Base-by-base conservation (phyloP, 2,888 invertebrate species). In the Ornithoptera alexandrae region DNA sequence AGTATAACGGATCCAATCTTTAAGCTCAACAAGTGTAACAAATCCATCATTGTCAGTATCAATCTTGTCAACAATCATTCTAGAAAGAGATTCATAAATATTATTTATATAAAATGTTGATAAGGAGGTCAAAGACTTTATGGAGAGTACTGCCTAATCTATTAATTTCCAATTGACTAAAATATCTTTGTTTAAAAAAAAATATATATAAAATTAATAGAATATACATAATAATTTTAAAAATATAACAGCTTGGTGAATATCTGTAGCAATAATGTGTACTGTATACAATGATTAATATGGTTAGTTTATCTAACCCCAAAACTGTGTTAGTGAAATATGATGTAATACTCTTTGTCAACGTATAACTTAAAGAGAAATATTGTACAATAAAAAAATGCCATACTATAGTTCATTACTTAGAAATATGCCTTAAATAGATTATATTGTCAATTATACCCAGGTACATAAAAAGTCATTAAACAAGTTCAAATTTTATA, bases 1-100 rank as follows among this genome's bases (percentile, higher is more conserved):
- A 0, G 99, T 98, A 86, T 97, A 98, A 74, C 96, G 94, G 80
- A 99, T 99, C 99, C 99, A 99, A 76, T 97, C 97, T 86, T 97
- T 97, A 36, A 99, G 91, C 87, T 99, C 99, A 67, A 96, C 95
- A 71, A 97, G 94, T 0, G 96, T 95, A 4, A 98, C 94, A 75
- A 95, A 95, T 0, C 97, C 97, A 87, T 98, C 97, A 15, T 94
- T 94, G 84, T 98, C 95, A 12, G 93, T 93, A 85, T 99, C 99
- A 75, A 99, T 99, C 93, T 97, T 98, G 79, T 98, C 97, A 1
- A 98, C 97, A 77, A 99, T 98, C 76, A 97, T 87, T 73, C 97
- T 97, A 88, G 72, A 94, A 93, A 63, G 20, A 66, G n/a, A 58
- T 57, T 15, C 7, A 60, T 65, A 20, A 64, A 65, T 62, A 58